Evolutionary conservation across 2,797 vertebrate genomes (phyloP).

Genomic region (Sebastes baramenuke): DNA sequence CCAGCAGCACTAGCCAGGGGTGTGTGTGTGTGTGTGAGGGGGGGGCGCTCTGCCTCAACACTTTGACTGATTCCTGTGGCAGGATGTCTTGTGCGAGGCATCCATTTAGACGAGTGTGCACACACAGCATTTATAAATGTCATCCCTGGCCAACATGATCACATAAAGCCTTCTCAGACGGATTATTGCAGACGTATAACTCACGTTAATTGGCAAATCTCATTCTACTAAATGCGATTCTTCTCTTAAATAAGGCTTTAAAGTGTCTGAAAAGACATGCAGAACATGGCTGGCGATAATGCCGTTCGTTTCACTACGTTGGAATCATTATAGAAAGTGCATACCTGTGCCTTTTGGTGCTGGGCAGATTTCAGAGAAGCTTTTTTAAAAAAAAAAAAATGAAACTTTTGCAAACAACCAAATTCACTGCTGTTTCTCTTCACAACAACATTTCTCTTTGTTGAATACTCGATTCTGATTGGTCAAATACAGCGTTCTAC

Average conservation of each 20-base stretch:
- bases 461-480: too few relatives aligned
- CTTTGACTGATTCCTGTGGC: conserved; percentile 74
- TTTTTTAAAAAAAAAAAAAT: neutral
- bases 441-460: neutral
- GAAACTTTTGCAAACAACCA: neutral
- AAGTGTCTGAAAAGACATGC: conserved; percentile 58
- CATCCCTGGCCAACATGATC: conserved; percentile 77
- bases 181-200: conserved; percentile 77
- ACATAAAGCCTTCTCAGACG: conserved; percentile 73
- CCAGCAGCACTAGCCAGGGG: neutral
- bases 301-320: conserved; percentile 39
- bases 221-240: conserved; percentile 70
- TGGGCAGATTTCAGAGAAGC: neutral
- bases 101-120: conserved; percentile 79
- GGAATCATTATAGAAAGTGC: conserved; percentile 39
- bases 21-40: neutral
- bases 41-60: conserved; percentile 33
- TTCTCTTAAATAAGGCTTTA: conserved; percentile 66
- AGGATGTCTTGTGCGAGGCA: conserved; percentile 65
- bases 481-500: fast-evolving
- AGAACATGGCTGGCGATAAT: conserved; percentile 34
- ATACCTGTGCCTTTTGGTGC: conserved; percentile 3
- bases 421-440: neutral
- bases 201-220: conserved; percentile 79
- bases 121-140: conserved; percentile 85